Percentiles rank a stretch among this genome's conserved stretches.
These are phyloP conservation scores for Antechinus stuartii DNA, from an alignment of 2,113 vertebrate genomes.

Conservation along the genomic window DNA sequence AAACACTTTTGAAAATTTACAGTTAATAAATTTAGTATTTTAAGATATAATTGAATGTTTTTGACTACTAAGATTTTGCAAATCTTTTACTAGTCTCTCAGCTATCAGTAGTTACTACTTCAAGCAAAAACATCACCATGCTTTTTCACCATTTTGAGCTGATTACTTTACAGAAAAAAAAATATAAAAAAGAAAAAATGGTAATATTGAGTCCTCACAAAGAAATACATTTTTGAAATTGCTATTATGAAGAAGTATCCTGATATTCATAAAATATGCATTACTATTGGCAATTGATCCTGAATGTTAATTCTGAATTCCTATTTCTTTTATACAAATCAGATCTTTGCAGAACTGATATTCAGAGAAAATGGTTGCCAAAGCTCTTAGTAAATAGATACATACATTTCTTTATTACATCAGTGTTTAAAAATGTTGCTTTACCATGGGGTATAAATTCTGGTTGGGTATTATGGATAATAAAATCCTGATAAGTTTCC, in stretches of 20 bases:
- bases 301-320: neutral
- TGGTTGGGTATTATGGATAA: constrained; percentile 60
- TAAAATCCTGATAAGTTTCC: constrained; percentile 83
- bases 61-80: constrained; percentile 53
- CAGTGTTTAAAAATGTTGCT: constrained; percentile 56
- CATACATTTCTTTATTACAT: neutral
- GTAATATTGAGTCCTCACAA: constrained; percentile 33
- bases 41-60: constrained; percentile 59
- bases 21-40: constrained; percentile 63
- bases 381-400: neutral
- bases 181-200: neutral
- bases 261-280: constrained; percentile 28
- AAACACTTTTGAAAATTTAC: neutral
- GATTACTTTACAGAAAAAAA: neutral
- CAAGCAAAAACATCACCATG: neutral
- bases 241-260: neutral
- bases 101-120: constrained; percentile 15
- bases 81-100: constrained; percentile 50
- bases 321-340: constrained; percentile 24
- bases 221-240: constrained; percentile 20
- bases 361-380: neutral
- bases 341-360: constrained; percentile 12
- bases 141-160: neutral
- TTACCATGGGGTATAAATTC: constrained; percentile 59
- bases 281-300: neutral